phyloP scores from a whole-genome alignment of 2,797 vertebrate genomes.

The Megaceryle alcyon region DNA sequence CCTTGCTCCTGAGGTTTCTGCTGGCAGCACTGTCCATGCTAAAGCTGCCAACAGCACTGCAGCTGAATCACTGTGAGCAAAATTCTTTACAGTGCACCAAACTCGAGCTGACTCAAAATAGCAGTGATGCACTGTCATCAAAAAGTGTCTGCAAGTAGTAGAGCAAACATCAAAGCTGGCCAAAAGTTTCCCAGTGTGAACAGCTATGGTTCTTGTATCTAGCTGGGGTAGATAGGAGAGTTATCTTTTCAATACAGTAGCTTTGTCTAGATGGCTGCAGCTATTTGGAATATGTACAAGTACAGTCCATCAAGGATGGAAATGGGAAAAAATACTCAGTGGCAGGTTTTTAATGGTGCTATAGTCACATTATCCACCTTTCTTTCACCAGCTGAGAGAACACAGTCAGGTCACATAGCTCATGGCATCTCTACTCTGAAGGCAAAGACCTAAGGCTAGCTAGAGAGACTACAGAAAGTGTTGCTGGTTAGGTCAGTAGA shows the following conservation, averaged over 20 bases:
- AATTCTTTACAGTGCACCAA: neutral
- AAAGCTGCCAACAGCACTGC: neutral
- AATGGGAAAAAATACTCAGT: neutral
- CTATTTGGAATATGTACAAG: neutral
- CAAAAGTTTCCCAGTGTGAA: neutral
- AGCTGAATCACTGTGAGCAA: slow-evolving; percentile 30
- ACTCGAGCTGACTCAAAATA: neutral
- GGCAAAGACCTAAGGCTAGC: neutral
- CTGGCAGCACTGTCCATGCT: neutral
- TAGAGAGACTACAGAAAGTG: too few relatives aligned
- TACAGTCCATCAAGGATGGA: neutral
- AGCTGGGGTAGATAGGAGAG: neutral
- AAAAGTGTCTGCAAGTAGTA: neutral
- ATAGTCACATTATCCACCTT: neutral
- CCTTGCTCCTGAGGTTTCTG: slow-evolving; percentile 26
- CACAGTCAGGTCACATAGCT: neutral
- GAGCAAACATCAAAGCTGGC: neutral
- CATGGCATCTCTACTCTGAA: neutral
- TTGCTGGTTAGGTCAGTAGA: neutral
- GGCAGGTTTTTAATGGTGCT: neutral
- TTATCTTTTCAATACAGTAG: neutral
- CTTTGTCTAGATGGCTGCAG: neutral
- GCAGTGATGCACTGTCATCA: neutral
- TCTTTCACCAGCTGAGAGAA: neutral
- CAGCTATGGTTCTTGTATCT: neutral